These are phyloP conservation scores for Conops quadrifasciatus DNA, from an alignment of 2,888 invertebrate species.

Conservation along the genomic window DNA sequence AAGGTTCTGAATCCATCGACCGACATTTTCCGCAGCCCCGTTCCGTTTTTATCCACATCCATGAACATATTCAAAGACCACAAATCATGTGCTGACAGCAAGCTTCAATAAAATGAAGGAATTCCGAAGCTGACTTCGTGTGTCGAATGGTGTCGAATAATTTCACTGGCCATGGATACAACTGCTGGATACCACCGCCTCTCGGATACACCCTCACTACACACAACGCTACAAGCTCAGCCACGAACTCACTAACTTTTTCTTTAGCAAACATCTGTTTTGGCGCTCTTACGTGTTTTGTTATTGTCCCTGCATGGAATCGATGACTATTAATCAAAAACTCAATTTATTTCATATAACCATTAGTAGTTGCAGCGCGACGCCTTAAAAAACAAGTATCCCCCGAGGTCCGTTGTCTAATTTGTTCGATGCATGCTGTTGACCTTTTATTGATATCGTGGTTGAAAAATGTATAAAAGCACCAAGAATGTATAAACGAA, in stretches of 20 bases:
- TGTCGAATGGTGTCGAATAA: too few relatives aligned
- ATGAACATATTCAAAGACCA: too few relatives aligned
- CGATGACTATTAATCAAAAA: constrained; percentile 54
- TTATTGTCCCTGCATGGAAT: constrained; percentile 12
- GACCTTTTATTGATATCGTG: neutral
- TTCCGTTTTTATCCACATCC: too few relatives aligned
- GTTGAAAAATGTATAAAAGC: constrained; percentile 2
- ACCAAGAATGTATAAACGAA: neutral
- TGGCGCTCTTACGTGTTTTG: neutral
- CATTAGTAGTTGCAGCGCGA: constrained; percentile 35
- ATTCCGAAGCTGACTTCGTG: neutral
- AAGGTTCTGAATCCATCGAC: too few relatives aligned
- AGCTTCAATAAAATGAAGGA: too few relatives aligned
- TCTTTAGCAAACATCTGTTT: neutral
- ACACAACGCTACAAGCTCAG: neutral
- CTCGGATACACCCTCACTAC: neutral
- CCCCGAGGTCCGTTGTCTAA: neutral
- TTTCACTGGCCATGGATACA: too few relatives aligned
- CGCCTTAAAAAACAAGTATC: neutral
- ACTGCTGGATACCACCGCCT: too few relatives aligned
- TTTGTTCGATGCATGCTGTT: neutral
- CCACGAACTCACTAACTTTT: neutral
- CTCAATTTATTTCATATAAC: constrained; percentile 46
- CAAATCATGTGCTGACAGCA: too few relatives aligned
- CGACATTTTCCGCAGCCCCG: too few relatives aligned